A percentile compares a stretch with the other conserved stretches of the same genome.
phyloP scores from a whole-genome alignment of 2,797 vertebrate species.

The Micromesistius poutassou region DNA sequence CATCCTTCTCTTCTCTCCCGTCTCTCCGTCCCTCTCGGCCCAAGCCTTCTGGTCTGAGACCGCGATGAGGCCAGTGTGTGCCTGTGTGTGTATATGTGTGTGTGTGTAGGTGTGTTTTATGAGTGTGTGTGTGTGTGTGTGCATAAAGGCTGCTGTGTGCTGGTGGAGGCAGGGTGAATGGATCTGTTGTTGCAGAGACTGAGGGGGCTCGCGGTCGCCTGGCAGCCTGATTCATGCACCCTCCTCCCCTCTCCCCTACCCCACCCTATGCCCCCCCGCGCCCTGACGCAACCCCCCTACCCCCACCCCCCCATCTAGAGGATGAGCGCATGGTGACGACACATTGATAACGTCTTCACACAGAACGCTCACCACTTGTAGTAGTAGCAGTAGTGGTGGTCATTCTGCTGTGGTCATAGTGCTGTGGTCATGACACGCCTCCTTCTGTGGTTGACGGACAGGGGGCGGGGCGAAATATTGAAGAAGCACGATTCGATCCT shows the following conservation, averaged over 20 bases:
- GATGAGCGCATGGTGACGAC: conserved; percentile 3
- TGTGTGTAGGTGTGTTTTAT: not conserved
- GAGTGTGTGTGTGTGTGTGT: not conserved
- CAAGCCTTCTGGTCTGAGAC: not conserved
- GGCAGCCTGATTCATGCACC: conserved; percentile 4
- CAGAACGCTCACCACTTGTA: not conserved
- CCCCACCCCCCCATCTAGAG: not conserved
- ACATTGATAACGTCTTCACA: not conserved
- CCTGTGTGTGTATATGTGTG: not conserved
- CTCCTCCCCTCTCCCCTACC: not conserved
- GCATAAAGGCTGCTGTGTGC: conserved; percentile 1
- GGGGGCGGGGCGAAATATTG: not conserved
- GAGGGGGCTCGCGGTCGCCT: not conserved
- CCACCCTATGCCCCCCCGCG: not conserved
- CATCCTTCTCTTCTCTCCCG: conserved; percentile 15
- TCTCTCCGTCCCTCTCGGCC: not conserved
- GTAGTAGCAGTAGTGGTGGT: not conserved
- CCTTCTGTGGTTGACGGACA: not conserved
- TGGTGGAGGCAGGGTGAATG: not conserved
- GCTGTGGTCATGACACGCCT: not conserved
- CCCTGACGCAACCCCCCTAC: not conserved
- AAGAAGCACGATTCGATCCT: not conserved
- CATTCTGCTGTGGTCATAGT: not conserved
- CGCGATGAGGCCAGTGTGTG: not conserved
- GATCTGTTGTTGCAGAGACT: not conserved